A percentile compares a stretch with the other conserved stretches of the same genome.
phyloP scores from a whole-genome alignment of 2,888 invertebrate genomes.

The Acleris literana region DNA sequence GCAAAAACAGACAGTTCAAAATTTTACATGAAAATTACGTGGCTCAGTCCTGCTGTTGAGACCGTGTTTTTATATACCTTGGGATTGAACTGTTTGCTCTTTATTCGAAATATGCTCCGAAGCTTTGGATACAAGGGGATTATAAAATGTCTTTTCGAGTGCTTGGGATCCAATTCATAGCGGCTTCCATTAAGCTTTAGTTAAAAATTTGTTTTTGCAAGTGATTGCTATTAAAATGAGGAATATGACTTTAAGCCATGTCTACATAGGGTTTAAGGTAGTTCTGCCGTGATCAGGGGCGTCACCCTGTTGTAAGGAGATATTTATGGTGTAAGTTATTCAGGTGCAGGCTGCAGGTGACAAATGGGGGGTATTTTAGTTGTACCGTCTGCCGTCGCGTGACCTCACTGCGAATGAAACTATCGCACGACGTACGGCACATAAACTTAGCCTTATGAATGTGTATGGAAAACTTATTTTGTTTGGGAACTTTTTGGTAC shows the following conservation, averaged over 20 bases:
- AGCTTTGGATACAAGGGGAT: constrained; percentile 62
- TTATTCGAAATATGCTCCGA: constrained; percentile 64
- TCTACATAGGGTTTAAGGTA: neutral
- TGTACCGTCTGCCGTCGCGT: constrained; percentile 50
- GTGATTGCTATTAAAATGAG: no score
- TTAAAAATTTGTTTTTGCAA: neutral
- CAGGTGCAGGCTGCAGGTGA: constrained; percentile 42
- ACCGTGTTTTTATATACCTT: constrained; percentile 61
- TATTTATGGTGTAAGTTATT: constrained; percentile 38
- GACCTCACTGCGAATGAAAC: constrained; percentile 52
- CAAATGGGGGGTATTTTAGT: constrained; percentile 49
- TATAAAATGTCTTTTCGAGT: constrained; percentile 54
- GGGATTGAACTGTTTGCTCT: constrained; percentile 64
- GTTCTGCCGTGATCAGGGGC: neutral
- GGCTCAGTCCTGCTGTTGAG: constrained; percentile 54
- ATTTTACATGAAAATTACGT: constrained; percentile 67
- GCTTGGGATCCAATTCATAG: constrained; percentile 45
- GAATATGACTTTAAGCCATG: neutral
- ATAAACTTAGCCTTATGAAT: constrained; percentile 60
- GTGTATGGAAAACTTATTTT: constrained; percentile 52
- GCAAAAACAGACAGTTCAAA: constrained; percentile 64
- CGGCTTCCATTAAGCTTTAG: constrained; percentile 4
- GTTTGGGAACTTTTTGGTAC: constrained; percentile 50
- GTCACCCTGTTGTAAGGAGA: constrained; percentile 25
- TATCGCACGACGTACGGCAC: constrained; percentile 60